Evolutionary conservation across 2,797 vertebrate genomes (phyloP).

Genomic region (Rhinophrynus dorsalis): DNA sequence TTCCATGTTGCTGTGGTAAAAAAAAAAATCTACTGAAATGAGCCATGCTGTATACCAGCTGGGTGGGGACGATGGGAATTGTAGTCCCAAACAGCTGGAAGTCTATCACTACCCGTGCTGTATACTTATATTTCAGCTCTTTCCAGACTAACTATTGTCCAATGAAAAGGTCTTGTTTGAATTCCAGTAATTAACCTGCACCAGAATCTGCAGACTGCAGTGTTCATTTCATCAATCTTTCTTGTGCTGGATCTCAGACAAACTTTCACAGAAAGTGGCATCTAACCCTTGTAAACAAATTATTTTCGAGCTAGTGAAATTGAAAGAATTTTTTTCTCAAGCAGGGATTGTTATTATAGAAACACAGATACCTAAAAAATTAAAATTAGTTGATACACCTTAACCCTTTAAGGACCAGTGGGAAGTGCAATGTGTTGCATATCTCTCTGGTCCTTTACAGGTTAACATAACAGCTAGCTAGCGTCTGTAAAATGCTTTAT

Average conservation of each 20-base stretch:
- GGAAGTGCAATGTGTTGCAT: too few relatives aligned
- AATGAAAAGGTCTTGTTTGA: constrained; percentile 53
- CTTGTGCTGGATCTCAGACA: constrained; percentile 60
- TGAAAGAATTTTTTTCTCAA: constrained; percentile 59
- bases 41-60: too few relatives aligned
- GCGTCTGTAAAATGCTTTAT: too few relatives aligned
- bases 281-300: constrained; percentile 68
- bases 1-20: too few relatives aligned
- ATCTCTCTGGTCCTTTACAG: too few relatives aligned
- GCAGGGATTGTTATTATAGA: constrained; percentile 60
- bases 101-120: too few relatives aligned
- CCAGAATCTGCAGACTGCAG: constrained; percentile 55
- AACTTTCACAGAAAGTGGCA: constrained; percentile 61
- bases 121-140: background rate
- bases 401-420: too few relatives aligned
- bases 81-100: too few relatives aligned
- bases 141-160: constrained; percentile 44
- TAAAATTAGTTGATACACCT: constrained; percentile 51
- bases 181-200: constrained; percentile 65
- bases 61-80: too few relatives aligned
- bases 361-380: constrained; percentile 34
- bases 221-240: constrained; percentile 64
- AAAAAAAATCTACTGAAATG: too few relatives aligned
- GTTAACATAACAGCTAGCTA: too few relatives aligned
- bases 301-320: constrained; percentile 63